These are phyloP conservation scores for Seladonia tumulorum DNA, from an alignment of 2,888 invertebrate genomes.

Conservation along the genomic window DNA sequence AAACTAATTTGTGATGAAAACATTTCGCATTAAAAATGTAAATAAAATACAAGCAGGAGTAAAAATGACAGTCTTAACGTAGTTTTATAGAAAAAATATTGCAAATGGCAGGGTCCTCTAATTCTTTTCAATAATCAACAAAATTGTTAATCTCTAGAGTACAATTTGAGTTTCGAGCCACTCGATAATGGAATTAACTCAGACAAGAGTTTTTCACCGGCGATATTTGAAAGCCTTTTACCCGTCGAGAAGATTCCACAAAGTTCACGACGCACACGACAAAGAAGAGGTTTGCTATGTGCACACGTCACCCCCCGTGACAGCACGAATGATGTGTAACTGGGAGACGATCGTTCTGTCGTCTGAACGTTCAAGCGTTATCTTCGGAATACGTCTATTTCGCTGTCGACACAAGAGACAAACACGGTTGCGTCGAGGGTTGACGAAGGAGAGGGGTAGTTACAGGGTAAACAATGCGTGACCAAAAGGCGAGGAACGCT, in stretches of 20 bases:
- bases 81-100: too few species aligned
- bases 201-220: not conserved
- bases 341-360: constrained; percentile 17
- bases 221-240: not conserved
- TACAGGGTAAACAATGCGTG: constrained; percentile 40
- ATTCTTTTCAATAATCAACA: not conserved
- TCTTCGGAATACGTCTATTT: constrained; percentile 36
- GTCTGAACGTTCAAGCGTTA: constrained; percentile 42
- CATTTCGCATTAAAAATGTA: not conserved
- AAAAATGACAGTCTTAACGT: too few species aligned
- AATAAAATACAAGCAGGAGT: too few species aligned
- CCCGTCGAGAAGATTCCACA: not conserved
- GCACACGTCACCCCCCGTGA: constrained; percentile 32
- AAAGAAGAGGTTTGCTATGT: constrained; percentile 5
- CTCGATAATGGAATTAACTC: not conserved
- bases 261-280: not conserved
- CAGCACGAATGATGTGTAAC: constrained; percentile 42
- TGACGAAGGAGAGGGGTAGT: constrained; percentile 18
- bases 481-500: constrained; percentile 24
- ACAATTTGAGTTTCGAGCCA: not conserved
- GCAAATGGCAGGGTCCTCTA: not conserved
- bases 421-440: constrained; percentile 25
- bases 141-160: not conserved
- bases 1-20: not conserved
- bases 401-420: constrained; percentile 34